phyloP scores from a whole-genome alignment of 53 echinoderm and acorn worm genomes.

The Stichopus horrens region DNA sequence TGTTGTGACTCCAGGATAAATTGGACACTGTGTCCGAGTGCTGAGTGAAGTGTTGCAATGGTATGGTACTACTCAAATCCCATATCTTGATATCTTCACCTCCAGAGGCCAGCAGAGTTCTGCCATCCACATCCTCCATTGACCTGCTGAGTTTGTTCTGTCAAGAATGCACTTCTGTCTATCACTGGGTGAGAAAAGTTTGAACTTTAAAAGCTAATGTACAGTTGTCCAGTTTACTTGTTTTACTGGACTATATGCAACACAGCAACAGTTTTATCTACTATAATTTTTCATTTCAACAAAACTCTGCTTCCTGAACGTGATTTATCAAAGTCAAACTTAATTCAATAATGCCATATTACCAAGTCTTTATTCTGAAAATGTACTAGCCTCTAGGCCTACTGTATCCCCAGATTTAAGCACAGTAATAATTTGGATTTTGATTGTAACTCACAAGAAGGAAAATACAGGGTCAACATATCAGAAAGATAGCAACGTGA shows the following conservation, averaged over 20 bases:
- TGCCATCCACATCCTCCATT: slow-evolving; percentile 23
- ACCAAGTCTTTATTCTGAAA: too few species aligned
- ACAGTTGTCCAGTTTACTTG: neutral
- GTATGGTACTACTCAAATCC: slow-evolving; percentile 68
- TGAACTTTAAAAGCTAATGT: neutral
- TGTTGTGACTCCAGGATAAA: slow-evolving; percentile 90
- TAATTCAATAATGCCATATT: neutral
- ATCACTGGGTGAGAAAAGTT: neutral
- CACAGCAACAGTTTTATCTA: too few species aligned
- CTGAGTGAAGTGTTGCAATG: slow-evolving; percentile 72
- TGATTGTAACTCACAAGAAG: too few species aligned
- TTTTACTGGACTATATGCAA: too few species aligned
- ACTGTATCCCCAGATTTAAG: too few species aligned
- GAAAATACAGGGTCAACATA: too few species aligned
- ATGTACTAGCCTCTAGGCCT: too few species aligned
- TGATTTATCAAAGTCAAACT: neutral
- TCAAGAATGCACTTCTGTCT: neutral
- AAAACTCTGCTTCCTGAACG: neutral
- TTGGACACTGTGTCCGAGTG: slow-evolving; percentile 73
- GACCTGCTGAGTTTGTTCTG: neutral
- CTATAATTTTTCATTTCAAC: neutral
- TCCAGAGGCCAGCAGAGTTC: slow-evolving; percentile 71
- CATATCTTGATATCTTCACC: slow-evolving; percentile 95
- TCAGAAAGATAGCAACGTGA: too few species aligned
- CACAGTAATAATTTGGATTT: too few species aligned